Percentiles rank a stretch among this genome's conserved stretches.
phyloP scores from a whole-genome alignment of 2,797 vertebrate genomes.

The Danio tinwini region DNA sequence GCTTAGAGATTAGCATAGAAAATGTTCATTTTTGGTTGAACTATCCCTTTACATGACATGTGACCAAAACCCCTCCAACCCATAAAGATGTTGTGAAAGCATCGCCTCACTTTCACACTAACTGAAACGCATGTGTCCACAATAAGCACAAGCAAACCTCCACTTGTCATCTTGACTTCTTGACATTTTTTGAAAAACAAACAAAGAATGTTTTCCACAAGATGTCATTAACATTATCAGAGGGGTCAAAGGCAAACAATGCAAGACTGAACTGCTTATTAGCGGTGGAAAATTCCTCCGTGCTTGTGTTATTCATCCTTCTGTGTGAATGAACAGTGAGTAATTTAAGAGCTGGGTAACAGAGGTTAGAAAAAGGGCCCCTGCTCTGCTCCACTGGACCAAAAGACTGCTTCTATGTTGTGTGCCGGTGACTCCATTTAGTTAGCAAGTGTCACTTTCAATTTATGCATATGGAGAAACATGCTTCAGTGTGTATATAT shows the following conservation, averaged over 20 bases:
- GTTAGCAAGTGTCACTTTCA: not conserved
- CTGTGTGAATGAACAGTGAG: slow-evolving; percentile 52
- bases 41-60: no score
- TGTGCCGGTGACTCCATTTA: not conserved
- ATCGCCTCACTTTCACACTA: slow-evolving; percentile 60
- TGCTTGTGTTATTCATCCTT: slow-evolving; percentile 41
- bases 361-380: slow-evolving; percentile 33
- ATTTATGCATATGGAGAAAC: not conserved
- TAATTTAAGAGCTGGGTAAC: slow-evolving; percentile 46
- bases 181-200: slow-evolving; percentile 52
- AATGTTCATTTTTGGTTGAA: no score
- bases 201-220: slow-evolving; percentile 64
- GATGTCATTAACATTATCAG: slow-evolving; percentile 9
- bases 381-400: not conserved
- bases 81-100: no score
- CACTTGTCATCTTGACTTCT: slow-evolving; percentile 13
- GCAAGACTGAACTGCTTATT: not conserved
- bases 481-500: not conserved
- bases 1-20: no score
- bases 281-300: slow-evolving; percentile 14
- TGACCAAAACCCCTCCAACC: no score
- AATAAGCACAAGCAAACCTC: slow-evolving; percentile 18
- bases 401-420: slow-evolving; percentile 1
- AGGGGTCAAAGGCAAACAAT: slow-evolving; percentile 23
- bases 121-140: slow-evolving; percentile 19